A percentile compares a stretch with the other conserved stretches of the same genome.
phyloP scores from a whole-genome alignment of 1,140 invertebrate genomes.

The Schmidtea mediterranea region DNA sequence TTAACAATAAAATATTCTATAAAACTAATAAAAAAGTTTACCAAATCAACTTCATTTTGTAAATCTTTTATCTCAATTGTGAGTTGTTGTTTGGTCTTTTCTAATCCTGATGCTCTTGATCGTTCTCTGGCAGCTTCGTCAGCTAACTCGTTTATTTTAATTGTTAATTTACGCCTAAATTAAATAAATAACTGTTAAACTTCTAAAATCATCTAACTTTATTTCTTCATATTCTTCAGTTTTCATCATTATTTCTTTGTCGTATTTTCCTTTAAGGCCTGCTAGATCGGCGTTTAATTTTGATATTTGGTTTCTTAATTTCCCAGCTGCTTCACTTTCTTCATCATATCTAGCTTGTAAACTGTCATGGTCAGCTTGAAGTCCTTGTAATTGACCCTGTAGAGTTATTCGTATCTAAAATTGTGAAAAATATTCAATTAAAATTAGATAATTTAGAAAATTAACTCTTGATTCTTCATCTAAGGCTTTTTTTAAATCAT shows the following conservation, averaged over 20 bases:
- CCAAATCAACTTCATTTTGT: not conserved
- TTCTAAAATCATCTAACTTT: not conserved
- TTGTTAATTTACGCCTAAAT: not conserved
- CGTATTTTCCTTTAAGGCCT: not conserved
- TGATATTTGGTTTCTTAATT: not conserved
- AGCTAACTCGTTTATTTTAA: not conserved
- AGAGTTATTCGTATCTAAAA: not conserved
- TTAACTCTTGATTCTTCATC: slow-evolving; percentile 1
- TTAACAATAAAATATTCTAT: no score
- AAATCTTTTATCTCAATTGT: slow-evolving; percentile 2
- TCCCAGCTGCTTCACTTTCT: slow-evolving; percentile 1
- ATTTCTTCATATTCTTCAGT: slow-evolving; percentile 1
- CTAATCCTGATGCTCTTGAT: not conserved
- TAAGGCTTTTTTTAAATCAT: not conserved
- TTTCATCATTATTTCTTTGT: not conserved
- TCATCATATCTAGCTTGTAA: not conserved
- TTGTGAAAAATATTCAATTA: not conserved
- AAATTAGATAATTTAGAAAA: not conserved
- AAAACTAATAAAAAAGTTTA: not conserved
- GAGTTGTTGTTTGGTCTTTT: not conserved
- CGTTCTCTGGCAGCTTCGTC: not conserved
- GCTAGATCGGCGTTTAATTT: not conserved
- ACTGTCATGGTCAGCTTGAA: not conserved
- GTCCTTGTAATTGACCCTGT: not conserved
- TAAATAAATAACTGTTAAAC: not conserved